Percentiles rank a stretch among this genome's conserved stretches.
Conservation (phyloP, 2,797 vertebrate species). For the Sardinella longiceps region DNA sequence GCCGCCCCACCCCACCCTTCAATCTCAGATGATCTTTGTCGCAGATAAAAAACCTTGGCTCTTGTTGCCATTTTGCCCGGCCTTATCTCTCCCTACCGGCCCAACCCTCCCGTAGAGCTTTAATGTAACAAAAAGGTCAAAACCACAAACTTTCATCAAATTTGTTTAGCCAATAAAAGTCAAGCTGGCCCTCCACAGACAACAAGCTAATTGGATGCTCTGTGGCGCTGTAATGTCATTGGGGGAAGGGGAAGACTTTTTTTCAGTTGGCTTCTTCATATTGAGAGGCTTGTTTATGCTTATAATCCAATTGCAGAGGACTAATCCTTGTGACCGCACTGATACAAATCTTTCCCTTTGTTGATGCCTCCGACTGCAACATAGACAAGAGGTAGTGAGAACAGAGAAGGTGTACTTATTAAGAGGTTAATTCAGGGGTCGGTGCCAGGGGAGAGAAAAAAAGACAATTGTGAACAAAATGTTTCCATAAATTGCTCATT, state of each 20-base stretch:
- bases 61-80: constrained; percentile 47
- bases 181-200: constrained; percentile 65
- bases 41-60: constrained; percentile 41
- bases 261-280: constrained; percentile 67
- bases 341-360: constrained; percentile 64
- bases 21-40: constrained; percentile 39
- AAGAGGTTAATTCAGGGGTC: constrained; percentile 40
- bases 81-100: constrained; percentile 49
- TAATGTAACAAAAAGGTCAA: constrained; percentile 76
- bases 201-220: constrained; percentile 73
- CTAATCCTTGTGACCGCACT: constrained; percentile 73
- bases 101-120: constrained; percentile 60
- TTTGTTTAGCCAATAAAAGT: constrained; percentile 79
- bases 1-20: not conserved
- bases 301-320: constrained; percentile 76
- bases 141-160: constrained; percentile 76
- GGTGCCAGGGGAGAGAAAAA: constrained; percentile 28
- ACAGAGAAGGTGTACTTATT: constrained; percentile 38
- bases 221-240: constrained; percentile 78
- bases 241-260: constrained; percentile 61
- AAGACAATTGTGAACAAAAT: constrained; percentile 42
- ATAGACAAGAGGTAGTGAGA: constrained; percentile 38
- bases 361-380: constrained; percentile 50
- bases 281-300: constrained; percentile 69
- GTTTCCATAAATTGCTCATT: constrained; percentile 6